Evolutionary conservation across 2,113 vertebrate genomes (phyloP).

Genomic region (Pluvianellus socialis): DNA sequence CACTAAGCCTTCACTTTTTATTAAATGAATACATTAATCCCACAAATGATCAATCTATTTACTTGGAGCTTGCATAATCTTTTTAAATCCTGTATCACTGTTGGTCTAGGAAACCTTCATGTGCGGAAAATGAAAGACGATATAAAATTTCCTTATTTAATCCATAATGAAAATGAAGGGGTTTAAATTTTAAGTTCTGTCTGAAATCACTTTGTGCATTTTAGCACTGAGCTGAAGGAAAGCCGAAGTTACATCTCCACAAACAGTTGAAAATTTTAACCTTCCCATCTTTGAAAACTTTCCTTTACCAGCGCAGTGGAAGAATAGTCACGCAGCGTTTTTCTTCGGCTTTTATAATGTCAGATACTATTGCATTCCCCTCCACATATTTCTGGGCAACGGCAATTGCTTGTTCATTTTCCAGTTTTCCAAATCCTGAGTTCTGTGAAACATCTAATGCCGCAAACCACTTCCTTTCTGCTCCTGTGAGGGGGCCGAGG

Average conservation of each 20-base stretch:
- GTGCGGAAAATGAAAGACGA: background rate
- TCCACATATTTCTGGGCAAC: background rate
- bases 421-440: background rate
- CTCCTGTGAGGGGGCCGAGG: background rate
- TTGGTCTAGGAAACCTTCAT: background rate
- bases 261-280: background rate
- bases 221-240: background rate
- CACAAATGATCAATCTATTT: background rate
- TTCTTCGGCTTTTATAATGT: background rate
- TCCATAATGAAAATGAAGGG: background rate
- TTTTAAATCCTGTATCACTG: background rate
- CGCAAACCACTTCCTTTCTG: background rate
- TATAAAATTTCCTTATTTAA: background rate
- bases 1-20: background rate
- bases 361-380: background rate
- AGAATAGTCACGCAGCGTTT: background rate
- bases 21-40: background rate
- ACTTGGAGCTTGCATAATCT: background rate
- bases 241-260: background rate
- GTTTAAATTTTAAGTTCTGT: background rate
- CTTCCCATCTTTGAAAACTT: background rate
- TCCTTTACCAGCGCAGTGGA: background rate
- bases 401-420: background rate
- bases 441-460: background rate
- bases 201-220: background rate